Evolutionary conservation across 1,140 invertebrate species (phyloP).

Genomic region (Tetramorium parvispinum): DNA sequence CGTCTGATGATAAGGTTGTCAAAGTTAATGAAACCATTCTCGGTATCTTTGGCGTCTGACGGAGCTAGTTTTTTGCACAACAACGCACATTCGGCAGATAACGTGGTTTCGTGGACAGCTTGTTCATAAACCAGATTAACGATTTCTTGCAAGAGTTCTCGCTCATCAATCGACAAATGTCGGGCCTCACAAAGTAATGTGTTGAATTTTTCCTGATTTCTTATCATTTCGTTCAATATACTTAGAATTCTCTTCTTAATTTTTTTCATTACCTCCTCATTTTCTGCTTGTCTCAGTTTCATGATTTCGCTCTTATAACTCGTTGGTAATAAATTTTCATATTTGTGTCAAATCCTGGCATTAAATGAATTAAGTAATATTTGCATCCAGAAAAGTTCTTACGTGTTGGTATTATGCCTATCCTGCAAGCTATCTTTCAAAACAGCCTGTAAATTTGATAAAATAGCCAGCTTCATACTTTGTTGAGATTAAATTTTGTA

Average conservation of each 20-base stretch:
- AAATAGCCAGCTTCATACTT: slow-evolving; percentile 89
- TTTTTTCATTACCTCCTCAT: slow-evolving; percentile 90
- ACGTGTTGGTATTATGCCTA: slow-evolving; percentile 58
- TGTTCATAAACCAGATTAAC: slow-evolving; percentile 98
- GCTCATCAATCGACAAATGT: slow-evolving; percentile 92
- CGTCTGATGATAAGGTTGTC: slow-evolving; percentile 92
- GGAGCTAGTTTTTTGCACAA: slow-evolving; percentile 90
- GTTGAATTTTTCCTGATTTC: slow-evolving; percentile 93
- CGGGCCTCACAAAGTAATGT: slow-evolving; percentile 92
- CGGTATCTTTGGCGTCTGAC: slow-evolving; percentile 86
- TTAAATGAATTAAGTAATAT: slow-evolving; percentile 68
- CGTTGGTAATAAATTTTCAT: slow-evolving; percentile 70
- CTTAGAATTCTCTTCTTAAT: slow-evolving; percentile 92
- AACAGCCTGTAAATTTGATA: slow-evolving; percentile 88
- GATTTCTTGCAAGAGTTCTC: slow-evolving; percentile 92
- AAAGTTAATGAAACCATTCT: slow-evolving; percentile 87
- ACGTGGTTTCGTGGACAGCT: slow-evolving; percentile 97
- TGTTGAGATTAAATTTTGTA: slow-evolving; percentile 88
- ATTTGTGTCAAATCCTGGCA: slow-evolving; percentile 76
- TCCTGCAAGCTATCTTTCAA: slow-evolving; percentile 85
- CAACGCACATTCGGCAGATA: slow-evolving; percentile 95
- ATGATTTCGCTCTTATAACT: slow-evolving; percentile 89
- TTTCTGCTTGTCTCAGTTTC: slow-evolving; percentile 93
- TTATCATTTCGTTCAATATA: slow-evolving; percentile 96
- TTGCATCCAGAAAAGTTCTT: slow-evolving; percentile 74